phyloP scores from a whole-genome alignment of 2,113 vertebrate genomes.

The Odontophorus gujanensis region DNA sequence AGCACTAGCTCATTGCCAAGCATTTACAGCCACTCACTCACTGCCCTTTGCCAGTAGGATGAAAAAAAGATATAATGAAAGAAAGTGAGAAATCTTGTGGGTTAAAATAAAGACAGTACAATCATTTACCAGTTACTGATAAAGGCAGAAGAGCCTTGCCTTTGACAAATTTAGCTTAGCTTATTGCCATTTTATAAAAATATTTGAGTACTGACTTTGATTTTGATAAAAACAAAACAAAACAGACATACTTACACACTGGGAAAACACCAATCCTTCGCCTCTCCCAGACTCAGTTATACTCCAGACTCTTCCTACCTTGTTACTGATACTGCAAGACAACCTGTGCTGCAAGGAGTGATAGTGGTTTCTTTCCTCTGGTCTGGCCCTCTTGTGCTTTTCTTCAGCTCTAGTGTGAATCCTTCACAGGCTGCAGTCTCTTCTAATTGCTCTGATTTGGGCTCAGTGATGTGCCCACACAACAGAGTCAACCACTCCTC shows the following conservation, averaged over 20 bases:
- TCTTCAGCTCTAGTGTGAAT: background rate
- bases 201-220: background rate
- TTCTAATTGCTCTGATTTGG: background rate
- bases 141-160: background rate
- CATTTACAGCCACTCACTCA: background rate
- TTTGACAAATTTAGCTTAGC: background rate
- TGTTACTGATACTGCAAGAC: background rate
- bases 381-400: background rate
- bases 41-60: background rate
- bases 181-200: background rate
- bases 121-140: background rate
- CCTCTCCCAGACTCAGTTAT: background rate
- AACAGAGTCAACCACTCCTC: background rate
- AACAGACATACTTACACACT: background rate
- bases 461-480: accelerated
- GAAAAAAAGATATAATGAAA: background rate
- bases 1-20: background rate
- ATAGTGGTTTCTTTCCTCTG: background rate
- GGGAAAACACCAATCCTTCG: background rate
- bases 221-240: background rate
- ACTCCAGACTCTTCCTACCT: background rate
- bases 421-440: background rate
- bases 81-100: background rate
- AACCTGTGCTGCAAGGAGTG: background rate
- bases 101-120: background rate